phyloP scores from a whole-genome alignment of 1,140 invertebrate genomes.

The Cydia splendana region DNA sequence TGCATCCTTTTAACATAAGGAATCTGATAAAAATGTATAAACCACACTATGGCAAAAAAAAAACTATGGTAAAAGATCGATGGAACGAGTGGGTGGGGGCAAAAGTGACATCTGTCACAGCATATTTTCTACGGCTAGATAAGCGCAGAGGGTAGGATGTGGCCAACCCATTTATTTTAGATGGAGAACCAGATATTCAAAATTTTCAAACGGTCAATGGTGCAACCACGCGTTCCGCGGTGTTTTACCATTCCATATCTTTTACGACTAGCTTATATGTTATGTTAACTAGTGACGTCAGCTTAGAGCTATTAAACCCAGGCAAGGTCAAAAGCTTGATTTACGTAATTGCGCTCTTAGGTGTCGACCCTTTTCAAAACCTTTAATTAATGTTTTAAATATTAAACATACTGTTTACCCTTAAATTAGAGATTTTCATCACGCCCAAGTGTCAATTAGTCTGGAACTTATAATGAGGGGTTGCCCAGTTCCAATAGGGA shows the following conservation, averaged over 20 bases:
- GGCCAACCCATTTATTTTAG: no score
- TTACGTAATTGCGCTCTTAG: conserved; percentile 15
- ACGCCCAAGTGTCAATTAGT: background rate
- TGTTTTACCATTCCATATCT: background rate
- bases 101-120: no score
- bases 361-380: conserved; percentile 9
- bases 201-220: no score
- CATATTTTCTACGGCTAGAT: no score
- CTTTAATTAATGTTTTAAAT: background rate
- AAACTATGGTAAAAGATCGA: no score
- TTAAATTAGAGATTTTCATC: background rate
- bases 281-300: conserved; percentile 20
- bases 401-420: background rate
- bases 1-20: no score
- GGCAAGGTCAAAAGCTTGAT: conserved; percentile 1
- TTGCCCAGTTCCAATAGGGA: background rate
- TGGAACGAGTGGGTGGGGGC: no score
- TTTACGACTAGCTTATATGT: background rate
- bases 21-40: no score
- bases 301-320: background rate
- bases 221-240: background rate
- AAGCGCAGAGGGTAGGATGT: no score
- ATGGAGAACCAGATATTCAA: no score
- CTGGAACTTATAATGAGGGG: background rate
- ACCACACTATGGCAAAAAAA: no score